Base-by-base conservation (phyloP, 2,113 vertebrate species). In the Sylvia atricapilla region DNA sequence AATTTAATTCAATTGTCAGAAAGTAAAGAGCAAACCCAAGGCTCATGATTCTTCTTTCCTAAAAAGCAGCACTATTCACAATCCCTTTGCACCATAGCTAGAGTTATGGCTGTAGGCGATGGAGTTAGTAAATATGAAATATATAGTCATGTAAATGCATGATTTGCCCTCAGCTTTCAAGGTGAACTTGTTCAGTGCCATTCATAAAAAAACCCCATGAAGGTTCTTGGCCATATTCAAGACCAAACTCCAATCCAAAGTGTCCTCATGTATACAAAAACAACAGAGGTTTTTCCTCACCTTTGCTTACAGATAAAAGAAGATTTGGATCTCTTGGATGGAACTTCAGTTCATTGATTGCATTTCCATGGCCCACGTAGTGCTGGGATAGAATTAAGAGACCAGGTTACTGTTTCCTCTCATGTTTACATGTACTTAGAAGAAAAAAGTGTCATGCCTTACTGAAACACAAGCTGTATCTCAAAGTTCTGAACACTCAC, bases 291-390 rank as follows among this genome's bases (percentile, higher is more conserved):
- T 30, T 95, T 94, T 75, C 80, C 95, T 97, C 98, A 99, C 99
- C 99, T 99, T 99, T 99, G 97, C 99, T 99, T 96, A 99, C 99
- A 60, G 99, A 99, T 86, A 99, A 97, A 76, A 99, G 98, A 39
- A 99, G 99, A 97, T 99, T 99, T 49, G 99, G 99, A 96, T 99
- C 99, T 96, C 99, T 98, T 6, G 99, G 99, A 62, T 99, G 99
- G 97, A 99, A 99, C 97, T 99, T 99, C 89, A 99, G 98, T 95
- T 99, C 99, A 64, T 99, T 99, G 97, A 99, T 99, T 87, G 99
- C 99, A 93, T 99, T 99, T 68, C 99, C 99, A 75, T 99, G 99
- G 66, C 99, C 99, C 60, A 99, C 99, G 50, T 99, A 99, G 95
- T 99, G 99, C 99, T 99, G 96, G 13, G 96, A 97, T n/a, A 95